Base-by-base conservation (phyloP, 2,797 vertebrate genomes). In the Argyrosomus regius region DNA sequence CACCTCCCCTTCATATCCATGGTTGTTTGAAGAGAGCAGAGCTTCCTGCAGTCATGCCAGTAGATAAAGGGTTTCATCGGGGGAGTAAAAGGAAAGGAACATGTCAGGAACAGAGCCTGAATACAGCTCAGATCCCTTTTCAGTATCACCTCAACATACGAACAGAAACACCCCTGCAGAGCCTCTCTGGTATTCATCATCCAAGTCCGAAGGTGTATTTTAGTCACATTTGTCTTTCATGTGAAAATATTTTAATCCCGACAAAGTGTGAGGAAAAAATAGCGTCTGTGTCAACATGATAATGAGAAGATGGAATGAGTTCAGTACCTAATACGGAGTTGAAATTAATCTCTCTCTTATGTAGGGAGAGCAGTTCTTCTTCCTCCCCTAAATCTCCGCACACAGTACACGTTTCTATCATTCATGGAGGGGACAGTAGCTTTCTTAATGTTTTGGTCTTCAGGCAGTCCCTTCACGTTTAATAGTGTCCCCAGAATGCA, bases 141-240 rank as follows among this genome's bases (percentile, higher is more conserved):
- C 57, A 68, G 57, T 35, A 65, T 83, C 83, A 83, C 78, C 70
- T 77, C 61, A 79, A 77, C 76, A 71, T 72, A 62, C 41, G 10
- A 62, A 72, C 62, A 53, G 76, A 68, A 82, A 79, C 63, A 73
- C 72, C 60, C 71, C 78, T 85, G 77, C 74, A 69, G 82, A 81
- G 70, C 59, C 72, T 72, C 57, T 68, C 57, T 67, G 66, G 16
- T 58, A 77, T 83, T 84, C 71, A 79, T 87, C 83, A 84, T 86
- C 81, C 62, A 48, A 77, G 49, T 83, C 77, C 67, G 52, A 85
- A 82, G 75, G 74, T 75, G 77, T 88, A 70, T 85, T 87, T 90
- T 78, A 89, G 77, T 82, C 80, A 84, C 86, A 74, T 82, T 82
- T 81, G 77, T 81, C 85, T 91, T 93, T 91, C 69, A 84, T 88